Conservation (phyloP, 2,113 vertebrate species). For the Oreochromis spilurus region DNA sequence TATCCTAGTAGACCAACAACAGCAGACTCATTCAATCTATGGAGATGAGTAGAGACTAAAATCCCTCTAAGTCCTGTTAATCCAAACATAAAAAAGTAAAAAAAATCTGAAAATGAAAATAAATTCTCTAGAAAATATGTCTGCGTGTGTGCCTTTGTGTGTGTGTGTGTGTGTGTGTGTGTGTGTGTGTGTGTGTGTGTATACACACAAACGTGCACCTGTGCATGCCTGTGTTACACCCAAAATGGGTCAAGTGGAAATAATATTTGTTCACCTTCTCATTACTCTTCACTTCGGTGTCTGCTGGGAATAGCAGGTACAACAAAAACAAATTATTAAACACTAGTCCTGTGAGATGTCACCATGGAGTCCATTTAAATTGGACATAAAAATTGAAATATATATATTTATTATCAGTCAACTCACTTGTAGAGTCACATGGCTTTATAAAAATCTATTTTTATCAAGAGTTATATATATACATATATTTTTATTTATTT, state of each 20-base stretch:
- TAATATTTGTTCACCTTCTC: not conserved
- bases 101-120: not conserved
- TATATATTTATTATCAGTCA: not conserved
- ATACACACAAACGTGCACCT: not conserved
- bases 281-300: not conserved
- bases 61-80: conserved; percentile 16
- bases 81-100: not conserved
- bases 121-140: not conserved
- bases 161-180: not conserved
- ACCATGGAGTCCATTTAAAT: not conserved
- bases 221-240: not conserved
- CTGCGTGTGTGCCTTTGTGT: fast-evolving
- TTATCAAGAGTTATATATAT: not conserved
- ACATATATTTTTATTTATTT: fast-evolving
- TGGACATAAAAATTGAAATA: not conserved
- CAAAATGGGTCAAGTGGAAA: conserved; percentile 5
- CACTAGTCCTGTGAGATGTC: conserved; percentile 6
- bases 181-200: not conserved
- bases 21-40: conserved; percentile 2
- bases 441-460: conserved; percentile 11
- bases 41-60: not conserved
- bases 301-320: conserved; percentile 8
- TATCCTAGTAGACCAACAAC: conserved; percentile 20
- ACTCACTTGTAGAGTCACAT: not conserved
- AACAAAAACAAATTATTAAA: conserved; percentile 24